Conservation (phyloP, 2,113 vertebrate genomes). For the Fregetta grallaria region DNA sequence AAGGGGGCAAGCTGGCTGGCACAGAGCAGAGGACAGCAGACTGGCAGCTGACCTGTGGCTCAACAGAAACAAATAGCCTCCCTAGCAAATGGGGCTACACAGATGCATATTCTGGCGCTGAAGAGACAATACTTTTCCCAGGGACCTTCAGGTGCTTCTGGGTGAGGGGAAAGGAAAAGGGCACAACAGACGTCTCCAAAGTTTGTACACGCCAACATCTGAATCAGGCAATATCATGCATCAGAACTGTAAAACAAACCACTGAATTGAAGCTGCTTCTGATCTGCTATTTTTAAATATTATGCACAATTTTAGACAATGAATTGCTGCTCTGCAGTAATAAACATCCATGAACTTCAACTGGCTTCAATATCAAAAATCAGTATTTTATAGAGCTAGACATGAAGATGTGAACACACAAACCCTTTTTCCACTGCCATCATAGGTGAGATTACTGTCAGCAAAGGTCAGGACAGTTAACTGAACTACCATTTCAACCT, state of each 20-base stretch:
- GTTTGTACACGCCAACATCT: not conserved
- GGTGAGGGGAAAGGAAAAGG: not conserved
- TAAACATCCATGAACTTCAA: not conserved
- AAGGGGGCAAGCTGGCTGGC: constrained; percentile 3
- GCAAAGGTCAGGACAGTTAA: not conserved
- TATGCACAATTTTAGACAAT: not conserved
- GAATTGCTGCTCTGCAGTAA: not conserved
- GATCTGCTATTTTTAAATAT: not conserved
- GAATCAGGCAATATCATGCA: not conserved
- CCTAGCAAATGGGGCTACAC: not conserved
- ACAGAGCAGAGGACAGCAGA: not conserved
- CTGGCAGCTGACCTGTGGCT: not conserved
- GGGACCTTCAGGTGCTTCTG: not conserved
- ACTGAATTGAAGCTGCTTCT: not conserved
- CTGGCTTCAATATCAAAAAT: not conserved
- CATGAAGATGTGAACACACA: not conserved
- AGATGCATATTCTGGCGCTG: not conserved
- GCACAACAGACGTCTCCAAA: not conserved
- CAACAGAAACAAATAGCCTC: not conserved
- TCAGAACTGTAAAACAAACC: constrained; percentile 10
- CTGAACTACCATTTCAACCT: not conserved
- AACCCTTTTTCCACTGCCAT: not conserved
- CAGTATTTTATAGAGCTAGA: not conserved
- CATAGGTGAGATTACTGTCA: not conserved
- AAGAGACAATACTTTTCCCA: not conserved